Evolutionary conservation across 1,140 invertebrate species (phyloP).

Genomic region (fruit fly (Drosophila melanogaster)): Release_6_plus_ISO1_MT NT_033777.3:24760501-24761000

Average conservation of each 20-base stretch:
- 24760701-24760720: conserved; percentile 51
- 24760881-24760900: conserved; percentile 59
- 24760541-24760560: conserved; percentile 68
- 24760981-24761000: conserved; percentile 42
- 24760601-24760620: conserved; percentile 56
- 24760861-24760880: conserved; percentile 48
- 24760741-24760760: conserved; percentile 44
- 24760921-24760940: conserved; percentile 35
- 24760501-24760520: neutral
- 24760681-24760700: conserved; percentile 32
- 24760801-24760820: conserved; percentile 52
- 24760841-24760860: conserved; percentile 59
- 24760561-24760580: conserved; percentile 58
- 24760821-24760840: conserved; percentile 72
- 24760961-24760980: conserved; percentile 35
- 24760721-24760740: conserved; percentile 37
- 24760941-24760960: conserved; percentile 30
- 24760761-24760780: conserved; percentile 45
- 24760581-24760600: conserved; percentile 70
- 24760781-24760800: conserved; percentile 67
- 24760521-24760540: conserved; percentile 47
- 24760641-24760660: conserved; percentile 56
- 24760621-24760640: conserved; percentile 74
- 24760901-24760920: conserved; percentile 15
- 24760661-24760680: conserved; percentile 43